Evolutionary conservation across 2,113 vertebrate species (phyloP).

Genomic region (Cyrtonyx montezumae): DNA sequence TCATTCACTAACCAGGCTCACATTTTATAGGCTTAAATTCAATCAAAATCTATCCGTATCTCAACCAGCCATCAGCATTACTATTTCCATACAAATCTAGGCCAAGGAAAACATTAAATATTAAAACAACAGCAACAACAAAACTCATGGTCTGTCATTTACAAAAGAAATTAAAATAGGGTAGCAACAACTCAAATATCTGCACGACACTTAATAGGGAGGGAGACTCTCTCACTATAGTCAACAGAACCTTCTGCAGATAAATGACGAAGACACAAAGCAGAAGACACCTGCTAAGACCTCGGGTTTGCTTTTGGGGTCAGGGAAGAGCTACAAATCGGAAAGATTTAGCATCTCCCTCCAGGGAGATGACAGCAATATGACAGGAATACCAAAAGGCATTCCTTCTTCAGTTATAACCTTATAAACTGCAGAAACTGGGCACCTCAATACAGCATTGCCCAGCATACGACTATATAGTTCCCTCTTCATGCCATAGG

Average conservation of each 20-base stretch:
- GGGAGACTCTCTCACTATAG: neutral
- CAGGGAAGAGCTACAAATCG: neutral
- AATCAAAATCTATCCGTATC: conserved; percentile 70
- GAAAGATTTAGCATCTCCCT: neutral
- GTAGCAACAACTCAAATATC: conserved; percentile 65
- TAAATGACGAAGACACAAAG: neutral
- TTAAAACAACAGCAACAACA: conserved; percentile 13
- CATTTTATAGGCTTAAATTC: conserved; percentile 85
- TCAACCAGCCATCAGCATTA: conserved; percentile 81
- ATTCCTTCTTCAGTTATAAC: neutral
- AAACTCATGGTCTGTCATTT: conserved; percentile 70
- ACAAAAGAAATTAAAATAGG: conserved; percentile 67
- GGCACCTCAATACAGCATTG: neutral
- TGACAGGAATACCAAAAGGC: neutral
- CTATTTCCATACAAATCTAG: conserved; percentile 82
- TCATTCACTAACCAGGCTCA: conserved; percentile 81
- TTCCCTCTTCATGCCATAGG: neutral
- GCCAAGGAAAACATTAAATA: conserved; percentile 78
- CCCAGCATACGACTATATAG: neutral
- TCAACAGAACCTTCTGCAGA: neutral
- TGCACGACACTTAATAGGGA: neutral
- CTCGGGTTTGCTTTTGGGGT: neutral
- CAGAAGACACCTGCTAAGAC: neutral
- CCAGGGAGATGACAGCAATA: too few species aligned
- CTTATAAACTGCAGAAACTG: neutral